phyloP scores from a whole-genome alignment of 1,140 invertebrate genomes.

The Scaptodrosophila lebanonensis region DNA sequence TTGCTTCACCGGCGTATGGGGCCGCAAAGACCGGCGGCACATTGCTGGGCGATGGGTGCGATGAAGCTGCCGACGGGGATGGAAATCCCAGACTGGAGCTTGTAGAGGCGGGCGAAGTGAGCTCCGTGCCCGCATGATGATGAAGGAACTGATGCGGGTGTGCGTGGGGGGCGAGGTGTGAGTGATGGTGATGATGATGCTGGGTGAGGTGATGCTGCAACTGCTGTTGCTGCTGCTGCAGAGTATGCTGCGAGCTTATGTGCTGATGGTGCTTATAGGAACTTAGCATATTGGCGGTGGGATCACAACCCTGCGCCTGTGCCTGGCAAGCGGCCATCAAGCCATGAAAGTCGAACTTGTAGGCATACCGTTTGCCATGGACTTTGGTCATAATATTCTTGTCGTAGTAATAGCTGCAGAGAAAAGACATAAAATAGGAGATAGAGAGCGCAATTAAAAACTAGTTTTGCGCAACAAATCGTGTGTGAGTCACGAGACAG shows the following conservation, averaged over 20 bases:
- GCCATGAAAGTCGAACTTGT: conserved; percentile 94
- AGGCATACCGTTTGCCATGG: conserved; percentile 93
- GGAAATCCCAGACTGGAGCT: conserved; percentile 70
- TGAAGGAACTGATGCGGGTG: conserved; percentile 30
- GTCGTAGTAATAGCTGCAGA: conserved; percentile 96
- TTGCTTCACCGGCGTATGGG: conserved; percentile 20
- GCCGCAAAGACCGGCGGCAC: conserved; percentile 69
- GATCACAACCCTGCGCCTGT: conserved; percentile 80
- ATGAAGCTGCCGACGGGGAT: conserved; percentile 58
- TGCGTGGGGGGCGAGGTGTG: conserved; percentile 35
- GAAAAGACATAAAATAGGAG: conserved; percentile 18
- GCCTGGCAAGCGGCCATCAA: conserved; percentile 90
- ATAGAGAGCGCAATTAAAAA: not conserved
- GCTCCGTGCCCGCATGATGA: conserved; percentile 27
- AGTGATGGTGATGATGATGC: conserved; percentile 54
- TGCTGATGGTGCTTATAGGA: conserved; percentile 63
- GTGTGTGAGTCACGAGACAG: too few species aligned
- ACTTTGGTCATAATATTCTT: conserved; percentile 98
- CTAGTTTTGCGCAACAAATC: not conserved
- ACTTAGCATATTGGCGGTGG: conserved; percentile 62
- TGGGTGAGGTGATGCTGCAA: conserved; percentile 48
- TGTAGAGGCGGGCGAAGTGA: conserved; percentile 48
- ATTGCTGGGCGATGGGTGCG: conserved; percentile 75
- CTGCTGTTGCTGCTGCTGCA: conserved; percentile 51
- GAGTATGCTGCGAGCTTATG: conserved; percentile 42